Conservation (phyloP, 2,888 invertebrate genomes). For the Chouioia cunea region DNA sequence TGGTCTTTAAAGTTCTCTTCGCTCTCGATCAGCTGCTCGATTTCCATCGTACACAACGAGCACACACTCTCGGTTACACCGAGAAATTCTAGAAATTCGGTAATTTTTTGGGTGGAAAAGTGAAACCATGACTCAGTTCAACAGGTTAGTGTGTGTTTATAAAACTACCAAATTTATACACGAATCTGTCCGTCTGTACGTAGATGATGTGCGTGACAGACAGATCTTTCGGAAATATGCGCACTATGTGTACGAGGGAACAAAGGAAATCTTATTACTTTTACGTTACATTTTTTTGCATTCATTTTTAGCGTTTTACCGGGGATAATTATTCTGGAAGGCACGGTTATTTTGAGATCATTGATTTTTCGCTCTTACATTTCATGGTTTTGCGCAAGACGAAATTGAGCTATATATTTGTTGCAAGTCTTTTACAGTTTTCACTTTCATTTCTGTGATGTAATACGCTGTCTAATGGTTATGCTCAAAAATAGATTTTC, state of each 20-base stretch:
- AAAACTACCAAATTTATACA: constrained; percentile 19
- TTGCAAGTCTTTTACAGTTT: not conserved
- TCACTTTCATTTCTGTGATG: not conserved
- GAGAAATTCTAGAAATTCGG: too few relatives aligned
- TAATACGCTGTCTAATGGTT: not conserved
- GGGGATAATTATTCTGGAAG: too few relatives aligned
- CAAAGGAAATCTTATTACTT: not conserved
- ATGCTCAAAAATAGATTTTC: not conserved
- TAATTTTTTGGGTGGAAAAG: not conserved
- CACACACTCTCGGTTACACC: too few relatives aligned
- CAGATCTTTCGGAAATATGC: not conserved
- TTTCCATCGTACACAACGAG: too few relatives aligned
- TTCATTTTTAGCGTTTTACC: not conserved
- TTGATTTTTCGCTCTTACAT: too few relatives aligned
- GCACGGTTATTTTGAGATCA: too few relatives aligned
- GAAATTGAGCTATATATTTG: too few relatives aligned
- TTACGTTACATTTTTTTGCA: not conserved
- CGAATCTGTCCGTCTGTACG: not conserved
- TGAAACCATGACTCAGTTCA: constrained; percentile 61
- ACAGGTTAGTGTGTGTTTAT: constrained; percentile 62
- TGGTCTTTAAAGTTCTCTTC: too few relatives aligned
- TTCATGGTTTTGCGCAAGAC: too few relatives aligned
- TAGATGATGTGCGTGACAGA: not conserved
- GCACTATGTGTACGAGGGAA: not conserved
- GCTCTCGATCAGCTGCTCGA: too few relatives aligned